These are phyloP conservation scores for Anniella stebbinsi DNA, from an alignment of 2,797 vertebrate species.

Conservation along the genomic window DNA sequence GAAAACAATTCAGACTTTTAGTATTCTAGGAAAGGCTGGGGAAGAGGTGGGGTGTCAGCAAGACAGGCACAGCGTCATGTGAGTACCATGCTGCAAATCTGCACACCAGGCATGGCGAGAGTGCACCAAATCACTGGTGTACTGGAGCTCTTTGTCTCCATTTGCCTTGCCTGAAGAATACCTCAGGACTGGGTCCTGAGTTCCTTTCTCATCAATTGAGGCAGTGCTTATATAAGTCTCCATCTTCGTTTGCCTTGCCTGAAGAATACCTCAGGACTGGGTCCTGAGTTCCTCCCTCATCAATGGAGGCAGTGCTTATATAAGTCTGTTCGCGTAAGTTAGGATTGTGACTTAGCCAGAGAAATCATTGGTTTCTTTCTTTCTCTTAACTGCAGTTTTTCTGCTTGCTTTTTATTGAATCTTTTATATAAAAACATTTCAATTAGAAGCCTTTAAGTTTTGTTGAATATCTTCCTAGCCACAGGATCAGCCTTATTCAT, in stretches of 20 bases:
- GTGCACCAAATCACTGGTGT: too few relatives aligned
- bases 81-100: too few relatives aligned
- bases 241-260: not conserved
- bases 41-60: too few relatives aligned
- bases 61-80: too few relatives aligned
- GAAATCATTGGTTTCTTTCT: not conserved
- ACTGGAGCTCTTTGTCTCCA: too few relatives aligned
- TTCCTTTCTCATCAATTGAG: too few relatives aligned
- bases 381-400: not conserved
- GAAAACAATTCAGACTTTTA: too few relatives aligned
- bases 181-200: not conserved
- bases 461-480: not conserved
- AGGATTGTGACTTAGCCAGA: not conserved
- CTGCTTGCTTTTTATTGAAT: not conserved
- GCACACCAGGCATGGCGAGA: too few relatives aligned
- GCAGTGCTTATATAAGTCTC: not conserved
- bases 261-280: not conserved
- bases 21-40: too few relatives aligned
- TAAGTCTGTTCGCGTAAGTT: not conserved
- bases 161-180: not conserved
- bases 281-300: not conserved
- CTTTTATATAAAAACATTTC: not conserved
- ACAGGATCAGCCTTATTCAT: not conserved
- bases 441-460: not conserved
- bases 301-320: not conserved